phyloP scores from a whole-genome alignment of 2,888 invertebrate genomes.

The Zaprionus bogoriensis region DNA sequence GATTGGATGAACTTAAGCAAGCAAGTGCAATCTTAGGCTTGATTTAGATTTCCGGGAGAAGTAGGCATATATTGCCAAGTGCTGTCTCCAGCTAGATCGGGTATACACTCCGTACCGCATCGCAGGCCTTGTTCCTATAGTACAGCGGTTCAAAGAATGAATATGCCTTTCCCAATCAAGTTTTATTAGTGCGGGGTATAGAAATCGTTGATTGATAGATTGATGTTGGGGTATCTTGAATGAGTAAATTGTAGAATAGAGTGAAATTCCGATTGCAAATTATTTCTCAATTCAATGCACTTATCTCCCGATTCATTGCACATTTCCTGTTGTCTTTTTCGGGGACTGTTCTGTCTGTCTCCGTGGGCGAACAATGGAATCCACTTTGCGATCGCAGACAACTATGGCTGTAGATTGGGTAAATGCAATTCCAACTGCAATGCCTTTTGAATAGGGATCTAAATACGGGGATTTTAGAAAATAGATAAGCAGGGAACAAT shows the following conservation, averaged over 20 bases:
- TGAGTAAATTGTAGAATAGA: not conserved
- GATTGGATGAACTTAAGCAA: no score
- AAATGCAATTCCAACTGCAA: conserved; percentile 40
- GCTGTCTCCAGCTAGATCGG: no score
- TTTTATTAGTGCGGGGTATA: no score
- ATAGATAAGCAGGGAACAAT: not conserved
- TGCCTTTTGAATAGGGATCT: conserved; percentile 30
- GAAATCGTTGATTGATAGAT: conserved; percentile 8
- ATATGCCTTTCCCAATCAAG: no score
- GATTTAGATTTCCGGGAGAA: no score
- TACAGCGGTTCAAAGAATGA: no score
- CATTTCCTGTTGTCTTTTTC: conserved; percentile 35
- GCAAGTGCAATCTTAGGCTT: no score
- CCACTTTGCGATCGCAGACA: conserved; percentile 10
- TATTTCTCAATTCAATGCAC: conserved; percentile 9
- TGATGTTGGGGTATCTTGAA: no score
- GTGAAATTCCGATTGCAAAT: conserved; percentile 27
- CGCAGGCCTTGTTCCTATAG: no score
- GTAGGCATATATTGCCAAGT: no score
- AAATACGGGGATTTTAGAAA: conserved; percentile 12
- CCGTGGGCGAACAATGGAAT: not conserved
- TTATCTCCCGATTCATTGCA: conserved; percentile 39
- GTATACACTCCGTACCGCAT: no score
- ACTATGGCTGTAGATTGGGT: conserved; percentile 13
- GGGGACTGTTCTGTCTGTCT: not conserved